Evolutionary conservation across 2,113 vertebrate species (phyloP).

Genomic region (Stegastes partitus): DNA sequence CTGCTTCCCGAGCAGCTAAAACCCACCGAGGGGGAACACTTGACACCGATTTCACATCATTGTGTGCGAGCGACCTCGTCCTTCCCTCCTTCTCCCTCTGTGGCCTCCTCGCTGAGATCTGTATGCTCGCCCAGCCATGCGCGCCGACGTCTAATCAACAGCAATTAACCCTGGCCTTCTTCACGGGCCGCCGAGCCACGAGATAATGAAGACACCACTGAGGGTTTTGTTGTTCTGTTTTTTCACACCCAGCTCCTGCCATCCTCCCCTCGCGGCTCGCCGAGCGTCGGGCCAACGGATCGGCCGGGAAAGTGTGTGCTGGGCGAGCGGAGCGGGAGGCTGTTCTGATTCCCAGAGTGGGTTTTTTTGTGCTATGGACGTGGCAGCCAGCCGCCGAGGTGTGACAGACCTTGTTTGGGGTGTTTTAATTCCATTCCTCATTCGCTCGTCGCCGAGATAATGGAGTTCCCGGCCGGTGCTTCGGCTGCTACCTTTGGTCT

Average conservation of each 20-base stretch:
- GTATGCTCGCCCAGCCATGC: conserved; percentile 58
- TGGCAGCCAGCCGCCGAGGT: conserved; percentile 23
- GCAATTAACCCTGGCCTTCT: conserved; percentile 74
- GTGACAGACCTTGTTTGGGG: conserved; percentile 63
- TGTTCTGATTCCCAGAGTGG: conserved; percentile 10
- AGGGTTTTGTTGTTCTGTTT: conserved; percentile 12
- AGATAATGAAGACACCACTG: conserved; percentile 70
- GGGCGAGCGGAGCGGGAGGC: conserved; percentile 15
- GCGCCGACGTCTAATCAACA: conserved; percentile 73
- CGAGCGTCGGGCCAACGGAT: conserved; percentile 34
- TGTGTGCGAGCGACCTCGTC: conserved; percentile 53
- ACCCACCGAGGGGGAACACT: conserved; percentile 59
- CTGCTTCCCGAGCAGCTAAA: conserved; percentile 44
- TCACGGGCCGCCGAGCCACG: conserved; percentile 32
- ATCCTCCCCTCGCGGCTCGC: conserved; percentile 42
- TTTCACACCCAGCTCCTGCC: conserved; percentile 59
- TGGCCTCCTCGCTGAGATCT: conserved; percentile 48
- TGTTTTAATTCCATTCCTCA: conserved; percentile 57
- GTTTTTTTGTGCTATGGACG: conserved; percentile 12
- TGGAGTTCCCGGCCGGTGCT: conserved; percentile 43
- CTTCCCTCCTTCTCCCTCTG: conserved; percentile 35
- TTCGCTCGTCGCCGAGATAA: conserved; percentile 45
- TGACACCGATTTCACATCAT: conserved; percentile 63
- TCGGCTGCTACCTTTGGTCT: conserved; percentile 43
- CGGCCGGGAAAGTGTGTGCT: background rate